A percentile compares a stretch with the other conserved stretches of the same genome.
Evolutionary conservation across 2,797 vertebrate species (phyloP).

Genomic region (Coilia nasus): DNA sequence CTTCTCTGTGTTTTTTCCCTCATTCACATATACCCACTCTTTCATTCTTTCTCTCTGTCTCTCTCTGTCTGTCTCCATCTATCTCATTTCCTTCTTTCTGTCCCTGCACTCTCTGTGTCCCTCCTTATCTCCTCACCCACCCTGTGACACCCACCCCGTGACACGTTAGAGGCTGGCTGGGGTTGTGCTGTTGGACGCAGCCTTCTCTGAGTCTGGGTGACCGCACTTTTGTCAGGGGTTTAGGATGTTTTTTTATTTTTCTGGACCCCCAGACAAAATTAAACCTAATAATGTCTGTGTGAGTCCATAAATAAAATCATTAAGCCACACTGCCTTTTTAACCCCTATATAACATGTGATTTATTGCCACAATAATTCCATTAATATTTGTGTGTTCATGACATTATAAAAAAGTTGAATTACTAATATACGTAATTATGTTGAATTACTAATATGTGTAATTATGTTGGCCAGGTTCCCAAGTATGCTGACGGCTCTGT

Average conservation of each 20-base stretch:
- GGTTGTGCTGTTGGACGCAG: background rate
- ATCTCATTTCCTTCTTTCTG: background rate
- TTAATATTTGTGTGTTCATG: background rate
- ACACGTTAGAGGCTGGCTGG: background rate
- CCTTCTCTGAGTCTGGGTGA: background rate
- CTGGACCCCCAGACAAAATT: background rate
- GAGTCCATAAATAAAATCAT: background rate
- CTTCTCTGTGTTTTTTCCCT: slow-evolving; percentile 31
- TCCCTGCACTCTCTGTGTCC: background rate
- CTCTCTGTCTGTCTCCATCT: background rate
- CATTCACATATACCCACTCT: slow-evolving; percentile 5
- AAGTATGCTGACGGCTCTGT: background rate
- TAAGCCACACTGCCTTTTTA: background rate
- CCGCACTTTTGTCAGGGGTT: background rate
- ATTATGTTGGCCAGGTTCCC: background rate
- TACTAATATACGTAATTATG: background rate
- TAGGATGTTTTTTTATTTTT: background rate
- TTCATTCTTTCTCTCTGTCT: slow-evolving; percentile 26
- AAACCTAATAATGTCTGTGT: background rate
- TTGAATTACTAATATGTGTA: background rate
- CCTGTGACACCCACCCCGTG: background rate
- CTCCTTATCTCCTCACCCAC: background rate
- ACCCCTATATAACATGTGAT: background rate
- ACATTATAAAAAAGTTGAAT: background rate
- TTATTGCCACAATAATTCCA: background rate